phyloP scores from a whole-genome alignment of 2,113 vertebrate species.

The Cettia cetti region DNA sequence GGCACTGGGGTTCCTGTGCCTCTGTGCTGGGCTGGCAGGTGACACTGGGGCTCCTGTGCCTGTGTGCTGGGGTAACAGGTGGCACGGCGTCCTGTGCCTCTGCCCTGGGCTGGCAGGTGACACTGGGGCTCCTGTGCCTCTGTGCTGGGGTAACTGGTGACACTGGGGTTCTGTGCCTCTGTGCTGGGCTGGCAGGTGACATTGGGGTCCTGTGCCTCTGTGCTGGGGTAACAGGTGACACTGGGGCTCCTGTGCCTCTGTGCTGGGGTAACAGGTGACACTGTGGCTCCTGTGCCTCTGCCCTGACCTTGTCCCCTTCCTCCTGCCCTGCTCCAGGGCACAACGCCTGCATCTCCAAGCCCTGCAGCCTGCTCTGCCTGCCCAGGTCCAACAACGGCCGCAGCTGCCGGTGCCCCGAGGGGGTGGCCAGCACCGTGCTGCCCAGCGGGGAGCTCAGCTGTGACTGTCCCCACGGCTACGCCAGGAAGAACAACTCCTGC shows the following conservation, averaged over 20 bases:
- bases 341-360: constrained; percentile 84
- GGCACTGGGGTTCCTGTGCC: rapidly evolving
- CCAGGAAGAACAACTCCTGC: constrained; percentile 82
- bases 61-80: background rate
- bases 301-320: background rate
- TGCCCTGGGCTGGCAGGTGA: background rate
- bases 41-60: rapidly evolving
- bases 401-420: constrained; percentile 90
- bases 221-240: background rate
- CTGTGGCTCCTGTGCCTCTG: rapidly evolving
- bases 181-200: background rate
- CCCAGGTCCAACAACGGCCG: constrained; percentile 81
- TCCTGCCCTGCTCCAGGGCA: constrained; percentile 70
- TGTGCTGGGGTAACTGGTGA: rapidly evolving
- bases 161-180: rapidly evolving
- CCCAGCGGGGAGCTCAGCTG: constrained; percentile 83
- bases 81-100: rapidly evolving
- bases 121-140: rapidly evolving
- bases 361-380: constrained; percentile 91
- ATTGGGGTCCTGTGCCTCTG: rapidly evolving
- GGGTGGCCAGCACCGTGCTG: constrained; percentile 70
- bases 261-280: background rate
- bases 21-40: background rate
- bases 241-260: rapidly evolving
- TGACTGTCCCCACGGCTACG: constrained; percentile 86